Base-by-base conservation (phyloP, 2,888 invertebrate species). In the Drosophila colorata region DNA sequence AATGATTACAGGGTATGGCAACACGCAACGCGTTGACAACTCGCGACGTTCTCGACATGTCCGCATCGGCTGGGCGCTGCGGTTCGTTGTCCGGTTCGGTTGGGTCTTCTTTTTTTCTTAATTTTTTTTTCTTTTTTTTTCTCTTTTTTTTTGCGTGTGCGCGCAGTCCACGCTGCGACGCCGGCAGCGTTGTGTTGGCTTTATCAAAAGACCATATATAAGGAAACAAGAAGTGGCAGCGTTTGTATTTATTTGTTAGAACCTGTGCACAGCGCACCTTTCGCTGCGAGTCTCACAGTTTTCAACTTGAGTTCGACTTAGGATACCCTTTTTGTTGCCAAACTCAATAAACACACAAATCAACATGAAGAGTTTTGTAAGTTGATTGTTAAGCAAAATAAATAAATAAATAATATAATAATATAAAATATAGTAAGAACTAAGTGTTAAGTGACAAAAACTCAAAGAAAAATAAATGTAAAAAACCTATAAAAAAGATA, bases 171-270 rank as follows among this genome's bases (percentile, higher is more conserved):
- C 52, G 73, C 43, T 14, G 58, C 64, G 78, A 61, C 78, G 77
- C 61, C 65, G 67, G 59, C 74, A 63, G 74, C 77, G 70, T 38
- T 46, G 58, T 13, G 31, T n/a, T 37, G 47, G 51, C 53, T 55
- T 59, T 72, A 80, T 67, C 77, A 77, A 76, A 81, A 78, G 80
- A 84, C 71, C 80, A 90, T 88, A 91, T 91, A 91, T 88, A 91
- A 91, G 90, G 91, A 91, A 91, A 90, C 90, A 86, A 88, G 90
- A 82, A 81, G 78, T 79, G 69, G 70, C 77, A 86, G 79, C 75
- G 67, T 76, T 82, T 80, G 88, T 90, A 91, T 91, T 91, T 90
- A 88, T 87, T 84, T 85, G 81, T 83, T 86, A 90, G 90, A 91
- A 91, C 87, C 90, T 82, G 86, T 77, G 80, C 85, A 79, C 83